Evolutionary conservation across 2,113 vertebrate genomes (phyloP), one percentile per base, ranked within the genome.

Genomic region (Mesoclemmys tuberculata): DNA sequence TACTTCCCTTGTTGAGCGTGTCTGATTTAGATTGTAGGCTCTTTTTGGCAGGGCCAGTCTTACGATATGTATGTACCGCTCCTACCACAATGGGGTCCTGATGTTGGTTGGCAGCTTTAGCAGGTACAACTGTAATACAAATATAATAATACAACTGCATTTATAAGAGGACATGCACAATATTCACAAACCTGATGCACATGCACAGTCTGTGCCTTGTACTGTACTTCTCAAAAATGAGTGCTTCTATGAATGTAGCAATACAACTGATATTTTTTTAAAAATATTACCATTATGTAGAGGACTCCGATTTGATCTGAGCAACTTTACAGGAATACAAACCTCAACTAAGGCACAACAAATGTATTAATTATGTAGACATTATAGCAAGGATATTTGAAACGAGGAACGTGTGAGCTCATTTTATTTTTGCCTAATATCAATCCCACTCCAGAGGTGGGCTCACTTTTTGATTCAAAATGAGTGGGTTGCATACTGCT

Each of bases 291-390:
- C 80, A 61, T 87, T 84, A 81, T 0, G 7, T n/a, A 85, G 19
- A 10, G 0, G 0, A 1, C 26, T 77, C 55, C 51, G 48, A 68
- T 5, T 41, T 26, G 55, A 52, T 22, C 1, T 0, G 0, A n/a
- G 46, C 24, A 85, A 81, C 3, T 84, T 89, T 78, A 89, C 13
- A 80, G 19, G 49, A 84, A 41, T 80, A 64, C 49, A 87, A 56
- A 54, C 84, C 18, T 84, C 44, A 55, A 48, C 11, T 68, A n/a
- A 88, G 61, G 71, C 8, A 29, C 88, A 91, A 46, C 71, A 16
- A 6, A 38, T 86, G 51, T 88, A 64, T 35, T 44, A 82, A 74
- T 44, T 21, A 7, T 19, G 38, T 22, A 94, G 56, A 78, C 11
- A 13, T 41, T 29, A 7, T 83, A 93, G 31, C 11, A 56, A 84